Base-by-base conservation (phyloP, 2,113 vertebrate genomes). In the Ophiodon elongatus region DNA sequence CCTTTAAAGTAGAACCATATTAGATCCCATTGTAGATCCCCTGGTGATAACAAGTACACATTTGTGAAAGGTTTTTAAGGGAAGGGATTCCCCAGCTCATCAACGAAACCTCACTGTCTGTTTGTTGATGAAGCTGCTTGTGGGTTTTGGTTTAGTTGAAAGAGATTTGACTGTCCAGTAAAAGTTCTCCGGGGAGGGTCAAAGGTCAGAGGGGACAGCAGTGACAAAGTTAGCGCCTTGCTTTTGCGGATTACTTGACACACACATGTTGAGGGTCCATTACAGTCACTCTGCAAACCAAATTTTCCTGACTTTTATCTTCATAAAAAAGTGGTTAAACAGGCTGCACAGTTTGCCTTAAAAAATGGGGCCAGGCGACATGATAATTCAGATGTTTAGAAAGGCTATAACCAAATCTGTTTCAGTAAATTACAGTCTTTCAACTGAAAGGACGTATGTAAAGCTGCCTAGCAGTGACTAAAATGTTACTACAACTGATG, bases 101-200 rank as follows among this genome's bases (percentile, higher is more conserved):
- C 71, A 31, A 31, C 10, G 56, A 17, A 19, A 64, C 45, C 62
- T 29, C 52, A 65, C 43, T 50, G 57, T 68, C 31, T 14, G 69
- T 72, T 27, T 80, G 68, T 7, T 35, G 50, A 66, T 76, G 76
- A 56, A 37, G 83, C 77, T 79, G 63, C 67, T 77, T 25, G 64
- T 41, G 72, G 67, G 21, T 59, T 82, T 80, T 84, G 23, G 59
- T 47, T 75, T 56, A 70, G 65, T 19, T 60, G 52, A 25, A 14
- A 43, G 74, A 27, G 31, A 47, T 56, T 33, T 54, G 41, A 72
- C 52, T 62, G 27, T 6, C 54, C 21, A 21, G 54, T 66, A 33
- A 74, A 78, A 31, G 70, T 52, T 60, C 15, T 60, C 9, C 13
- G 37, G 8, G 27, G 29, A 35, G 31, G 41, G n/a, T 66, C 15